Percentiles rank a stretch among this genome's conserved stretches.
Conservation (phyloP, 1,140 invertebrate genomes). For the Batillaria attramentaria region DNA sequence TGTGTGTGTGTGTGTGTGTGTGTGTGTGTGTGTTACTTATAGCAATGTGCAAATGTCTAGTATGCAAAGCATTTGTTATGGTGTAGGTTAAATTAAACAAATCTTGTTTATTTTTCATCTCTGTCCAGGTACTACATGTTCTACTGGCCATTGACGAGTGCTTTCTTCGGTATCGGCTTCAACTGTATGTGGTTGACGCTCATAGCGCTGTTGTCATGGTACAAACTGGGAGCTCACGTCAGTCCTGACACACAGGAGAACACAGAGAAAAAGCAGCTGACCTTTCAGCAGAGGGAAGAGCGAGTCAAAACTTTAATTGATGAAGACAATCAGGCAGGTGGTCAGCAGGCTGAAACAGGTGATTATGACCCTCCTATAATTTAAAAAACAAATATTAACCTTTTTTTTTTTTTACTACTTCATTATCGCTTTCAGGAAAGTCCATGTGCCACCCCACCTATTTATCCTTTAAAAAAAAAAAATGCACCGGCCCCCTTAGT, state of each 20-base stretch:
- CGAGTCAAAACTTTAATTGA: background rate
- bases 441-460: too few species aligned
- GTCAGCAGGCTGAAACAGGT: background rate
- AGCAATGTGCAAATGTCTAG: too few species aligned
- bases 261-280: background rate
- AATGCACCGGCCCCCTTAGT: too few species aligned
- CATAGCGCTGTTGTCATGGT: constrained; percentile 9
- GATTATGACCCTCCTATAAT: too few species aligned
- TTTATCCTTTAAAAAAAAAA: too few species aligned
- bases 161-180: background rate
- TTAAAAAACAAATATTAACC: too few species aligned
- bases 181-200: constrained; percentile 22
- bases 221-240: constrained; percentile 6
- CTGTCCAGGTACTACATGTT: constrained; percentile 28
- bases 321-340: background rate
- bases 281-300: background rate
- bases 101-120: too few species aligned
- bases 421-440: too few species aligned
- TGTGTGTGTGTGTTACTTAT: background rate
- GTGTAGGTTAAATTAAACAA: too few species aligned
- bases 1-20: constrained; percentile 1
- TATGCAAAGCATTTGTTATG: too few species aligned
- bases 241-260: background rate
- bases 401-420: too few species aligned
- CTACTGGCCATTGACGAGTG: constrained; percentile 25